Base-by-base conservation (phyloP, 2,888 invertebrate genomes). In the Rhimphoctona megacephalus region DNA sequence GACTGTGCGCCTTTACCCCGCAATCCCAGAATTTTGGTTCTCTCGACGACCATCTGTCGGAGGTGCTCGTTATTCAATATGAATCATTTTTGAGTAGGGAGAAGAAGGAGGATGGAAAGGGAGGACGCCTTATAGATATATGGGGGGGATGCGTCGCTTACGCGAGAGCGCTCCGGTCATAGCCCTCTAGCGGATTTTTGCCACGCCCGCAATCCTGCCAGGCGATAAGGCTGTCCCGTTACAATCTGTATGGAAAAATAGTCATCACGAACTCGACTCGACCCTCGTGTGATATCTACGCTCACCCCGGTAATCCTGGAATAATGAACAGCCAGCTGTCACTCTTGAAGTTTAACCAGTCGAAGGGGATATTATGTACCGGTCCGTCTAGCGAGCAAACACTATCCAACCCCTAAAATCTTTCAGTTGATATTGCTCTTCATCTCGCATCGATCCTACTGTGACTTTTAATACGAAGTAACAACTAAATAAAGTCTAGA, bases 261-360 rank as follows among this genome's bases (percentile, higher is more conserved):
- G 74, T 77, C 80, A 72, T 85, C 81, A 72, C 67, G 66, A 83
- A 49, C 70, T 87, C 80, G 72, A 80, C 84, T 83, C 85, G 87
- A 88, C 88, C 80, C 88, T 66, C 52, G 54, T 81, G 72, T 74
- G 84, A 84, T 83, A 87, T 81, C 66, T 80, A 86, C 64, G 67
- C 85, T 67, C 67, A n/a, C 86, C 87, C 88, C 90, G 90, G 92
- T 94, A 93, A 94, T 93, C 93, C 93, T 90, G 90, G 92, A 93
- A 93, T 94, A 93, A 94, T 93, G 93, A 93, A 93, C 93, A 93
- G 91, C 91, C 92, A 92, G 92, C 92, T 93, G 93, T 93, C 93
- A 92, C 92, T 92, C 89, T 77, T 72, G 74, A 81, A 74, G 66
- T 66, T 84, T 81, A 54, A 69, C 67, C 87, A 74, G 80, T 76